Evolutionary conservation across 2,797 vertebrate genomes (phyloP).

Genomic region (Hylomyscus alleni): DNA sequence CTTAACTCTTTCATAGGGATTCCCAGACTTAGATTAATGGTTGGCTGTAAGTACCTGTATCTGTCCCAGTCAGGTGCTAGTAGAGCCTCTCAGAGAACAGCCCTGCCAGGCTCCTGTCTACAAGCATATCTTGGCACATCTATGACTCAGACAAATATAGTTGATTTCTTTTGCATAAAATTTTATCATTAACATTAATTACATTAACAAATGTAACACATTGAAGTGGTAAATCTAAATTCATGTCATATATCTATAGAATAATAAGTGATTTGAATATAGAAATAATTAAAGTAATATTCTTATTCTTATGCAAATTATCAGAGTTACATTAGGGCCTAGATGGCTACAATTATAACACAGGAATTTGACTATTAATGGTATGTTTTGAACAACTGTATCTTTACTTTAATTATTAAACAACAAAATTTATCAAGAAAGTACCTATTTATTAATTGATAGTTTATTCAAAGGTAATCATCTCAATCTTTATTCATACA

Average conservation of each 20-base stretch:
- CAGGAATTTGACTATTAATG: background rate
- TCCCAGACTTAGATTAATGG: background rate
- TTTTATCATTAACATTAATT: background rate
- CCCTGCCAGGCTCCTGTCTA: background rate
- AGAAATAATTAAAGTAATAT: background rate
- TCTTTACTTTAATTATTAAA: background rate
- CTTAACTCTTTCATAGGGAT: background rate
- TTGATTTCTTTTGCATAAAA: background rate
- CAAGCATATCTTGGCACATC: background rate
- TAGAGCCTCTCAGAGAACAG: background rate
- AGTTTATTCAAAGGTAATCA: background rate
- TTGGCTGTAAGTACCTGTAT: background rate
- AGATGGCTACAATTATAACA: background rate
- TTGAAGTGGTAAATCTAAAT: background rate
- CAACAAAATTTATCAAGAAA: conserved; percentile 6
- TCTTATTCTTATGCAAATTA: background rate
- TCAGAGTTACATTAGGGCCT: background rate
- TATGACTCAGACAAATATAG: background rate
- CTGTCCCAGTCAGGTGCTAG: too few relatives aligned
- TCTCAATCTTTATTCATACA: conserved; percentile 30
- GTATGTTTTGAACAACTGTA: background rate
- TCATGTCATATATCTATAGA: background rate
- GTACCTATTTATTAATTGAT: background rate
- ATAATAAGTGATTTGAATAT: background rate
- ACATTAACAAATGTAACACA: background rate